phyloP scores from a whole-genome alignment of 1,140 invertebrate genomes.

The Thaumetopoea pityocampa region DNA sequence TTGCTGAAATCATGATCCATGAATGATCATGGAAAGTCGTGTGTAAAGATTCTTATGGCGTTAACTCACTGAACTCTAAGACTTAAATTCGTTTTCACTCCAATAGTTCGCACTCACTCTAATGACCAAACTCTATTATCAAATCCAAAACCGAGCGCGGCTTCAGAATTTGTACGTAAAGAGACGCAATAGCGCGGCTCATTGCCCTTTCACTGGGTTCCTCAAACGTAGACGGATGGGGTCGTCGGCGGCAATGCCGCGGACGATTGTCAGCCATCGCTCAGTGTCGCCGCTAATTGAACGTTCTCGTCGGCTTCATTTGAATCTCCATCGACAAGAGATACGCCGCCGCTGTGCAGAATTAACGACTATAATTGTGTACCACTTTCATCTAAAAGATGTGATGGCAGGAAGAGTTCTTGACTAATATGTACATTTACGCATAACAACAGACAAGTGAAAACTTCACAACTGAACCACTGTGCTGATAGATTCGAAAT shows the following conservation, averaged over 20 bases:
- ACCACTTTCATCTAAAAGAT: conserved; percentile 37
- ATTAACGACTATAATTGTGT: conserved; percentile 50
- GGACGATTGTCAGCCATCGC: conserved; percentile 68
- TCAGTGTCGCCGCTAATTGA: conserved; percentile 72
- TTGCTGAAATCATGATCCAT: no score
- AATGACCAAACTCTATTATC: no score
- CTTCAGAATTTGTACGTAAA: conserved; percentile 59
- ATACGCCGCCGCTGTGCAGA: conserved; percentile 44
- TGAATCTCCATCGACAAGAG: conserved; percentile 64
- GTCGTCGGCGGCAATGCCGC: conserved; percentile 45
- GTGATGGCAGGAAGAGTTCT: conserved; percentile 24
- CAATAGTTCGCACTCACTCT: no score
- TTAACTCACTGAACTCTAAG: no score
- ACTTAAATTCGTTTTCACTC: no score
- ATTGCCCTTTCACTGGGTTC: conserved; percentile 73
- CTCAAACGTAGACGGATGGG: conserved; percentile 72
- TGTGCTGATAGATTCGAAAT: no score
- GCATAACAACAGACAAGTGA: no score
- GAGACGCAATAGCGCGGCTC: conserved; percentile 67
- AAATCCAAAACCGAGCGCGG: conserved; percentile 27
- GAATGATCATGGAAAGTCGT: no score
- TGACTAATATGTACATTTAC: conserved; percentile 25
- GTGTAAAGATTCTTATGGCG: no score
- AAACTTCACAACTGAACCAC: no score
- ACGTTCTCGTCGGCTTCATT: conserved; percentile 66